These are phyloP conservation scores for Apeltes quadracus DNA, from an alignment of 2,113 vertebrate species.

Conservation along the genomic window DNA sequence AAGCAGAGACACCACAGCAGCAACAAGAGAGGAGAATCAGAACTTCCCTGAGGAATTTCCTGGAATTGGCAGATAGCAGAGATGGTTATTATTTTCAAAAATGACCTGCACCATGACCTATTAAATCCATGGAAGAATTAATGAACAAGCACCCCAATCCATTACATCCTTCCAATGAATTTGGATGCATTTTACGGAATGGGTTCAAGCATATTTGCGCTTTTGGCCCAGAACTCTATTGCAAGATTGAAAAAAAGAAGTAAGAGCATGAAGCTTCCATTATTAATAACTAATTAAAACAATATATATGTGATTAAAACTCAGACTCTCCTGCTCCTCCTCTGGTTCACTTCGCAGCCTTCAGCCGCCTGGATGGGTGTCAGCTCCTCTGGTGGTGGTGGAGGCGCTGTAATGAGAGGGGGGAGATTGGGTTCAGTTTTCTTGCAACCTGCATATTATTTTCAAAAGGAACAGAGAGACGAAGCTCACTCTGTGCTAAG, in stretches of 20 bases:
- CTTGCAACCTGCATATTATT: conserved; percentile 40
- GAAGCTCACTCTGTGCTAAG: neutral
- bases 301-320: neutral
- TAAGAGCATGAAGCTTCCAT: too few species aligned
- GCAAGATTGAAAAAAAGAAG: neutral
- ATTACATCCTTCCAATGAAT: neutral
- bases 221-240: neutral
- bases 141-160: too few species aligned
- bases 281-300: neutral
- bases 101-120: neutral
- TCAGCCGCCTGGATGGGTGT: conserved; percentile 45
- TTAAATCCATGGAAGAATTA: conserved; percentile 3
- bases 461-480: conserved; percentile 32
- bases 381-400: conserved; percentile 41
- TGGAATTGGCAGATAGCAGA: too few species aligned
- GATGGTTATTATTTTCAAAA: too few species aligned
- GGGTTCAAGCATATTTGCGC: conserved; percentile 2
- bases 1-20: neutral
- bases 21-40: neutral
- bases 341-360: conserved; percentile 6
- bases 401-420: conserved; percentile 53
- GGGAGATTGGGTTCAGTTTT: conserved; percentile 34
- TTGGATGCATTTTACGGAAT: neutral
- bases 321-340: neutral
- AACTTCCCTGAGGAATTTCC: neutral